Evolutionary conservation across 2,797 vertebrate genomes (phyloP).

Genomic region (Gallinago nigripennis): DNA sequence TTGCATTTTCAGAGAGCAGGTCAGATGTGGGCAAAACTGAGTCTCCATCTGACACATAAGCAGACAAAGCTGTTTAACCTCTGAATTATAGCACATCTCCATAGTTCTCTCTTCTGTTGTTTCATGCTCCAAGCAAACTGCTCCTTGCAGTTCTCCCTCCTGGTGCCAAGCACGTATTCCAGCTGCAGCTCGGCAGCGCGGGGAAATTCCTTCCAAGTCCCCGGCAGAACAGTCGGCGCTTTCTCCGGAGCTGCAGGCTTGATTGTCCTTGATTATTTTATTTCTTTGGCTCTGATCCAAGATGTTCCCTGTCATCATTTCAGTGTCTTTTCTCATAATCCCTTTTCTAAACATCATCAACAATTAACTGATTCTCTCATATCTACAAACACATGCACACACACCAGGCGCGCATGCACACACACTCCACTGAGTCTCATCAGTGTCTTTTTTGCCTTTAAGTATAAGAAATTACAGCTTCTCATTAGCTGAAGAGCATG

Average conservation of each 20-base stretch:
- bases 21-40: constrained; percentile 53
- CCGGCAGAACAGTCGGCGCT: constrained; percentile 62
- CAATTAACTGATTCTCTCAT: constrained; percentile 79
- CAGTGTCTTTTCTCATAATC: constrained; percentile 81
- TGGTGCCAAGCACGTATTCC: constrained; percentile 59
- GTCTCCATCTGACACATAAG: constrained; percentile 47
- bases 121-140: constrained; percentile 40
- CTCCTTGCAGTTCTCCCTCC: constrained; percentile 53
- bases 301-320: constrained; percentile 79
- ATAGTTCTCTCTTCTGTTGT: constrained; percentile 40
- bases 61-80: constrained; percentile 57
- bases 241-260: constrained; percentile 72
- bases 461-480: constrained; percentile 81
- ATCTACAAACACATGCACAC: constrained; percentile 57
- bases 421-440: constrained; percentile 71
- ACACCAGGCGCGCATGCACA: constrained; percentile 64
- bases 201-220: constrained; percentile 61
- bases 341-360: constrained; percentile 80
- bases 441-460: constrained; percentile 76
- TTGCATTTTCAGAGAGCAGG: constrained; percentile 51
- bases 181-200: constrained; percentile 31
- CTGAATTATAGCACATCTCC: constrained; percentile 45
- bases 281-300: constrained; percentile 80
- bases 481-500: constrained; percentile 78
- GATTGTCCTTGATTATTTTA: constrained; percentile 75